These are phyloP conservation scores for Sipha flava DNA, from an alignment of 1,140 invertebrate genomes.

Conservation along the genomic window DNA sequence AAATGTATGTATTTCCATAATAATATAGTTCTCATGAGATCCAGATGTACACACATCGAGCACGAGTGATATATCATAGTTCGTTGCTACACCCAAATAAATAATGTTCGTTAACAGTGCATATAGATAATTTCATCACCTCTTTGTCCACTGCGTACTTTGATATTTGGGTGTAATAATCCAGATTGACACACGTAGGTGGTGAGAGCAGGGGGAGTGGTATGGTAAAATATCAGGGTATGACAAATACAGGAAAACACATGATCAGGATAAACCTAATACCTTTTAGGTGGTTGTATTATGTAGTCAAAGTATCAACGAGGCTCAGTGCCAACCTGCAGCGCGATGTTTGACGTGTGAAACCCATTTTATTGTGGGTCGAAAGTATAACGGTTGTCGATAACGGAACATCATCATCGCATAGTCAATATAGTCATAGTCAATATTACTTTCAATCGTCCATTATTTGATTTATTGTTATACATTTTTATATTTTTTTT, in stretches of 20 bases:
- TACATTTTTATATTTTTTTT: no score
- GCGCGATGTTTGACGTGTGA: not conserved
- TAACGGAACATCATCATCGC: not conserved
- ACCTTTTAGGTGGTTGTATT: not conserved
- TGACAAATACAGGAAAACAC: not conserved
- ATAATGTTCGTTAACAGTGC: no score
- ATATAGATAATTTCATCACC: no score
- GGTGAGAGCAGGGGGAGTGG: no score
- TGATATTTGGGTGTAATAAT: not conserved
- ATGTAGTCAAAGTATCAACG: slow-evolving; percentile 6
- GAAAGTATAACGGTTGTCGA: not conserved
- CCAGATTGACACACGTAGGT: no score
- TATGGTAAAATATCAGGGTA: not conserved
- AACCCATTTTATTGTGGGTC: not conserved
- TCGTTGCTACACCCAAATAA: no score
- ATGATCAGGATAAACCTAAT: not conserved
- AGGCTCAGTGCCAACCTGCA: not conserved
- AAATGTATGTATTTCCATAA: no score
- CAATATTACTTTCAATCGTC: not conserved
- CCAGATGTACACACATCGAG: no score
- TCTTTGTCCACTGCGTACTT: no score
- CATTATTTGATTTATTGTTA: not conserved
- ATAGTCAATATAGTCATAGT: no score
- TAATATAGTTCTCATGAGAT: no score
- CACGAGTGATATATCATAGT: no score